Conservation (phyloP, 2,888 invertebrate species). For the Hypomecis atomaria region DNA sequence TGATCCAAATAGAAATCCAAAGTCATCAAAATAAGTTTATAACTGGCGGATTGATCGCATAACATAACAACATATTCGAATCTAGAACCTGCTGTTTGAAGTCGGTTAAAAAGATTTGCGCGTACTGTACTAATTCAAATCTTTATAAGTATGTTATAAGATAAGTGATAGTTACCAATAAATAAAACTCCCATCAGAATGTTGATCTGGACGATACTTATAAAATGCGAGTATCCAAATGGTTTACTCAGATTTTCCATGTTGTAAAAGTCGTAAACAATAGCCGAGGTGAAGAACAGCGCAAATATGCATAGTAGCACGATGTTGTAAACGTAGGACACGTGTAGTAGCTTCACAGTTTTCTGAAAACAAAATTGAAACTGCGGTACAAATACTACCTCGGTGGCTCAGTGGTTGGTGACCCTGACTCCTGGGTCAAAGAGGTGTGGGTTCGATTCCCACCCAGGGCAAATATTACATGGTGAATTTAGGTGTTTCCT, state of each 20-base stretch:
- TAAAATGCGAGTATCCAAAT: neutral
- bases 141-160: neutral
- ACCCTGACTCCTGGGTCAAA: too few relatives aligned
- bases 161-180: slow-evolving; percentile 5
- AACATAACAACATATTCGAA: too few relatives aligned
- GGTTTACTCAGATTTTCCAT: neutral
- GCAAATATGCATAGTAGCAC: slow-evolving; percentile 3
- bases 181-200: slow-evolving; percentile 4
- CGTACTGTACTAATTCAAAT: too few relatives aligned
- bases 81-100: too few relatives aligned
- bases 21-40: too few relatives aligned
- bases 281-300: slow-evolving; percentile 4
- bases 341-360: slow-evolving; percentile 3
- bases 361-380: slow-evolving; percentile 9
- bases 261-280: neutral
- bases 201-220: neutral
- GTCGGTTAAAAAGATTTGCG: too few relatives aligned
- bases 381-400: neutral
- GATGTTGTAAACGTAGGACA: slow-evolving; percentile 13
- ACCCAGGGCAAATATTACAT: too few relatives aligned
- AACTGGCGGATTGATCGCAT: too few relatives aligned
- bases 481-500: too few relatives aligned
- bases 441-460: too few relatives aligned
- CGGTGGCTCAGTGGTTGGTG: too few relatives aligned
- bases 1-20: too few relatives aligned